Base-by-base conservation (phyloP, 2,888 invertebrate genomes). In the Eurois occulta region DNA sequence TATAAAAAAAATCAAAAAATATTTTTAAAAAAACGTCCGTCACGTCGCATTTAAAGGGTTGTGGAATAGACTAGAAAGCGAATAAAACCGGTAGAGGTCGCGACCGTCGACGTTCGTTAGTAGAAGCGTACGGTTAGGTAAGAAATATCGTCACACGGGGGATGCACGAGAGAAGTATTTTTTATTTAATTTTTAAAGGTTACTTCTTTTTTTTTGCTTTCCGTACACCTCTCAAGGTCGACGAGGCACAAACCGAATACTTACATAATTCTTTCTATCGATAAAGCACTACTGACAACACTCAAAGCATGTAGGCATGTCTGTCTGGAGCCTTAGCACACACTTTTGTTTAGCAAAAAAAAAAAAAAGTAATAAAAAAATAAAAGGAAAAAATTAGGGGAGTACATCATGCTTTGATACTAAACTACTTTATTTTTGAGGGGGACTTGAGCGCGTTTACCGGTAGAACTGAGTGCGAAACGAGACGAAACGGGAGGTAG, bases 1-100 rank as follows among this genome's bases (percentile, higher is more conserved):
- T 82, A 87, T 87, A 90, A 85, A 87, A 89, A 89, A 91, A 88
- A 86, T 35, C 38, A 73, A 78, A 88, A 89, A 89, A 87, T 84
- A 86, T 24, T 86, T 28, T 6, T 2, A 24, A 0, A 13, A 21
- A 35, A 88, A 87, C 89, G 87, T 92, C 91, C 92, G 94, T 94
- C 95, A 96, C 95, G 95, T 96, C 94, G 94, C 94, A 94, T 95
- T 92, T 87, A 92, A 94, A 96, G 96, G 96, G 96, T 96, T 96
- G 96, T 96, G 96, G 96, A 88, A 96, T 93, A 92, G 95, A 95
- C 95, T 94, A 94, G 81, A 91, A 93, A 92, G 92, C 93, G 91
- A 92, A 87, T 88, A 89, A 77, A 89, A 91, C 89, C 88, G 88
- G 87, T 86, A 90, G 89, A 89, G 89, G 85, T 90, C 95, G 93